These are phyloP conservation scores for Antrozous pallidus DNA, from an alignment of 2,797 vertebrate genomes.

Conservation along the genomic window DNA sequence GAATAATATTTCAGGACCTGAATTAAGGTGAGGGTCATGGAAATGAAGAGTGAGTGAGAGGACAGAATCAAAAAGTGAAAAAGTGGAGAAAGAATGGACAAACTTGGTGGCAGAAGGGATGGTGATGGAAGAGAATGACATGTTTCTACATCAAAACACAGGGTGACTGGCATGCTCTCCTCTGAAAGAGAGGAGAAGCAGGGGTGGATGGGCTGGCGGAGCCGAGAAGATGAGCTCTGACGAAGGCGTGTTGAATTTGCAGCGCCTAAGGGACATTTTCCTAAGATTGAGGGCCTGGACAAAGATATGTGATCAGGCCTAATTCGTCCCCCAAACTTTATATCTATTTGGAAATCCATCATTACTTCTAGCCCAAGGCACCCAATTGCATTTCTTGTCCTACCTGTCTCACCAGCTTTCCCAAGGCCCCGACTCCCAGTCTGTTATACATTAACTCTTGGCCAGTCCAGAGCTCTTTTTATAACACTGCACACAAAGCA, in stretches of 20 bases:
- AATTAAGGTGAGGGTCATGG: background rate
- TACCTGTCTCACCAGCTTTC: constrained; percentile 6
- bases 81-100: background rate
- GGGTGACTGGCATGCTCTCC: background rate
- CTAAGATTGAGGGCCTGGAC: background rate
- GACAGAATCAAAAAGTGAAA: background rate
- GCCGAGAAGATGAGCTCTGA: background rate
- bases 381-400: background rate
- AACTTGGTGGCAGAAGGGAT: background rate
- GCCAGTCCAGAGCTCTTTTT: background rate
- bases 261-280: background rate
- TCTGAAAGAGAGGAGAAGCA: background rate
- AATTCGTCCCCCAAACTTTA: background rate
- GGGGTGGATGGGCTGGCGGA: background rate
- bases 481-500: background rate
- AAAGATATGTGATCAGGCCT: background rate
- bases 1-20: background rate
- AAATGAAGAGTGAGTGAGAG: background rate
- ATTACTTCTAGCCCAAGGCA: background rate
- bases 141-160: background rate
- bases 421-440: background rate
- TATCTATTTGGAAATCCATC: background rate
- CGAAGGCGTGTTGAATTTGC: background rate
- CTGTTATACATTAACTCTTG: background rate
- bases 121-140: background rate